Conservation (phyloP, 2,113 vertebrate species). For the Neolamprologus sp. region DNA sequence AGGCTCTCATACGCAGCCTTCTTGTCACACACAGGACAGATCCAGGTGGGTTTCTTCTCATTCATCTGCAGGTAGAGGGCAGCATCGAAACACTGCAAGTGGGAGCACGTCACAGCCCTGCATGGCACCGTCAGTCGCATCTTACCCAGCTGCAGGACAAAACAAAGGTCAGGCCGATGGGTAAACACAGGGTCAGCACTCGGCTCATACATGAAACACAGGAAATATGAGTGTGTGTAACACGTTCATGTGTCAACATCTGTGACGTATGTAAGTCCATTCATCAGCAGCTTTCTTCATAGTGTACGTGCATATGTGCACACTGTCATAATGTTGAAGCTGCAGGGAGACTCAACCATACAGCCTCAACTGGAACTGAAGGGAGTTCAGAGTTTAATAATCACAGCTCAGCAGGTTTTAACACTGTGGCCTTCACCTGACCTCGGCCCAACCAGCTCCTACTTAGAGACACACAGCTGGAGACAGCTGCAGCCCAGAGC, state of each 20-base stretch:
- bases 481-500: not conserved
- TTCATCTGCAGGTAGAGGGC: slow-evolving; percentile 99
- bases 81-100: slow-evolving; percentile 97
- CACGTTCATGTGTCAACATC: not conserved
- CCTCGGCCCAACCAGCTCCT: not conserved
- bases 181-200: not conserved
- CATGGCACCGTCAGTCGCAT: slow-evolving; percentile 95
- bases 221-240: not conserved
- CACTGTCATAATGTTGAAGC: not conserved
- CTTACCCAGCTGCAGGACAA: slow-evolving; percentile 83
- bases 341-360: not conserved
- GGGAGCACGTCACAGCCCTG: slow-evolving; percentile 92
- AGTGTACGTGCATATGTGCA: not conserved
- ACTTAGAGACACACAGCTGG: not conserved
- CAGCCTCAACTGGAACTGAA: not conserved
- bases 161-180: not conserved
- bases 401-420: not conserved
- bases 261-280: rapidly evolving
- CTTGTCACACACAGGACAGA: slow-evolving; percentile 98
- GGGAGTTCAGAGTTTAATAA: not conserved
- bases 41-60: slow-evolving; percentile 97
- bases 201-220: not conserved
- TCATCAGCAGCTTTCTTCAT: not conserved
- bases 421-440: not conserved
- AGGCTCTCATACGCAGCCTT: slow-evolving; percentile 93